Percentiles rank a stretch among this genome's conserved stretches.
Conservation (phyloP, 2,113 vertebrate species). For the Salminus brasiliensis region DNA sequence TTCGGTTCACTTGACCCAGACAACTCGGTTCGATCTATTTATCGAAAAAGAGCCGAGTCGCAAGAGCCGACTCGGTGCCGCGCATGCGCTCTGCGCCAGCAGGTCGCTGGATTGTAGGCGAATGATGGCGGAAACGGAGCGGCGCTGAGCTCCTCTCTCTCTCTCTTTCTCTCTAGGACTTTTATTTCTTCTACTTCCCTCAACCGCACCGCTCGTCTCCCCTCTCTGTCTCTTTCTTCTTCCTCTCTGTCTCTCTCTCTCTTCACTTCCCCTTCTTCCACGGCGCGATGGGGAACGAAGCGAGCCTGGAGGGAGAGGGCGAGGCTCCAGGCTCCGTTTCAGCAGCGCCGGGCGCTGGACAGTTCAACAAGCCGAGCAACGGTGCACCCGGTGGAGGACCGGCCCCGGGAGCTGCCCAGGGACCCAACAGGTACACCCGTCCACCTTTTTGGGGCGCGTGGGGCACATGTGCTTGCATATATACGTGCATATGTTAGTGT, state of each 20-base stretch:
- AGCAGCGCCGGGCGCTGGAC: slow-evolving; percentile 82
- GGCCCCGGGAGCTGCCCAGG: slow-evolving; percentile 72
- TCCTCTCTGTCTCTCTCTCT: too few relatives aligned
- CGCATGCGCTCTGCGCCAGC: slow-evolving; percentile 78
- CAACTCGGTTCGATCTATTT: too few relatives aligned
- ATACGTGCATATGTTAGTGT: too few relatives aligned
- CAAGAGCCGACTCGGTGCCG: slow-evolving; percentile 17
- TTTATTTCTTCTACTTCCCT: slow-evolving; percentile 52
- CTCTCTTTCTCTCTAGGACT: slow-evolving; percentile 38
- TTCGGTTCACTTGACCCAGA: too few relatives aligned
- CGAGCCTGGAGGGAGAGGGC: slow-evolving; percentile 78
- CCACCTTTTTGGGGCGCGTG: not conserved
- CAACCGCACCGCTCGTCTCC: slow-evolving; percentile 64
- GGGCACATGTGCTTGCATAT: slow-evolving; percentile 9
- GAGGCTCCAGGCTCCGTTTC: slow-evolving; percentile 81
- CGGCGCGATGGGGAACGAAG: slow-evolving; percentile 81
- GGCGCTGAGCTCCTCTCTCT: slow-evolving; percentile 69
- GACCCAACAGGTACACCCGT: slow-evolving; percentile 77
- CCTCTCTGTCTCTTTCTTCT: slow-evolving; percentile 66
- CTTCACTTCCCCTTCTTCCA: slow-evolving; percentile 59
- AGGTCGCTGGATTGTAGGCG: slow-evolving; percentile 79
- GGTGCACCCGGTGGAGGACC: slow-evolving; percentile 77
- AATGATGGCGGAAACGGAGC: slow-evolving; percentile 84
- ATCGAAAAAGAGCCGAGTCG: not conserved
- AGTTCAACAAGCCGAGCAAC: slow-evolving; percentile 82